Conservation (phyloP, 1,140 invertebrate genomes). For the Philotrypesis tridentata region DNA sequence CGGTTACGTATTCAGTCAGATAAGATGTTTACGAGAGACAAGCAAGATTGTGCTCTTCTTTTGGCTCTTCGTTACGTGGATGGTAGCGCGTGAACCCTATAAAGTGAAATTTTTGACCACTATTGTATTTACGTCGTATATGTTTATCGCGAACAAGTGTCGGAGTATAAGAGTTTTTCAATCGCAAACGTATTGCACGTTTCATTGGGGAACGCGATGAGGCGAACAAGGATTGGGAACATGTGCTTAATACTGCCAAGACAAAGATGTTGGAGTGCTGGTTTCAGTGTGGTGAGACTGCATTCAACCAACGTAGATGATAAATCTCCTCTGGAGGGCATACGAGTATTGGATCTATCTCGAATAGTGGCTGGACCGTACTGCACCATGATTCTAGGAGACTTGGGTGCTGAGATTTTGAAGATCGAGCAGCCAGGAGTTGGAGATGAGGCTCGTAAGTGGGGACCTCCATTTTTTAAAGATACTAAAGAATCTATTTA, state of each 20-base stretch:
- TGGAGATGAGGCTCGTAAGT: constrained; percentile 94
- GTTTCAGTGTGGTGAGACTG: background rate
- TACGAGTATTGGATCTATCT: constrained; percentile 88
- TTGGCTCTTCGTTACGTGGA: too few species aligned
- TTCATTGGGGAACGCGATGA: background rate
- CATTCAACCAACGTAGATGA: constrained; percentile 37
- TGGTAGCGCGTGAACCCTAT: too few species aligned
- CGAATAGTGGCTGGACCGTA: constrained; percentile 84
- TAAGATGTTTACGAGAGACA: background rate
- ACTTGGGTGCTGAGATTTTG: constrained; percentile 95
- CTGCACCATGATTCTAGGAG: constrained; percentile 94
- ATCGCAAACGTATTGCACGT: too few species aligned
- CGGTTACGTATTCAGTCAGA: background rate
- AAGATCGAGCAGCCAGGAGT: constrained; percentile 87
- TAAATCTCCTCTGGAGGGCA: constrained; percentile 75
- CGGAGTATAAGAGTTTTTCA: background rate
- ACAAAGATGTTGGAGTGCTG: background rate
- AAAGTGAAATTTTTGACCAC: too few species aligned
- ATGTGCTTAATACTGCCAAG: background rate
- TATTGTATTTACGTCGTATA: too few species aligned
- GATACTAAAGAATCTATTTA: constrained; percentile 86
- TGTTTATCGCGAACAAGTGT: background rate
- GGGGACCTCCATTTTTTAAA: constrained; percentile 93
- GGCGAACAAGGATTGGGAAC: background rate
- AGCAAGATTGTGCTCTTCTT: too few species aligned